A percentile compares a stretch with the other conserved stretches of the same genome.
phyloP scores from a whole-genome alignment of 2,888 invertebrate genomes.

The Lochmaea capreae region DNA sequence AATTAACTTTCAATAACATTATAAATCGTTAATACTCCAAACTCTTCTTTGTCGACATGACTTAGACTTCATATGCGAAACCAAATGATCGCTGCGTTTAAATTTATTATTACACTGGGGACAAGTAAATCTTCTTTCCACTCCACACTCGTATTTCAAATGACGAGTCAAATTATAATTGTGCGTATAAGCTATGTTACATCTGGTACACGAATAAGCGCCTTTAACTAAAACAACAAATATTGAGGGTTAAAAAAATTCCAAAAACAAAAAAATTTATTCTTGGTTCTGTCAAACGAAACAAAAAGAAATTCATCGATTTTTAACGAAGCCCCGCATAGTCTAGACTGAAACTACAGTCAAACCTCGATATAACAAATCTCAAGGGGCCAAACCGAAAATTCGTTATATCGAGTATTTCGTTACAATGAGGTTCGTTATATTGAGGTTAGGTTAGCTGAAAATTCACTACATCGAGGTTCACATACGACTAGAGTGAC shows the following conservation, averaged over 20 bases:
- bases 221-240: not conserved
- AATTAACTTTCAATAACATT: too few relatives aligned
- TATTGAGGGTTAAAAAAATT: not conserved
- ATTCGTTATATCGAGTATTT: too few relatives aligned
- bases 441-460: too few relatives aligned
- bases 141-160: conserved; percentile 62
- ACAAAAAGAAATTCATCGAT: too few relatives aligned
- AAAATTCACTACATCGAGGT: too few relatives aligned
- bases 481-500: too few relatives aligned
- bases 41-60: conserved; percentile 23
- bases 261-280: not conserved
- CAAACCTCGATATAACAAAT: too few relatives aligned
- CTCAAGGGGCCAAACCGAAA: too few relatives aligned
- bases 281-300: too few relatives aligned
- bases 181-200: conserved; percentile 37
- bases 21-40: not conserved
- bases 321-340: too few relatives aligned
- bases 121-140: conserved; percentile 83
- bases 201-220: conserved; percentile 27
- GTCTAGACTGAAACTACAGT: too few relatives aligned
- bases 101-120: conserved; percentile 67
- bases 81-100: conserved; percentile 13
- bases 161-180: conserved; percentile 37
- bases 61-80: conserved; percentile 28
- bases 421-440: too few relatives aligned